Conservation (phyloP, 2,888 invertebrate genomes). For the Leptinotarsa rubiginosa region DNA sequence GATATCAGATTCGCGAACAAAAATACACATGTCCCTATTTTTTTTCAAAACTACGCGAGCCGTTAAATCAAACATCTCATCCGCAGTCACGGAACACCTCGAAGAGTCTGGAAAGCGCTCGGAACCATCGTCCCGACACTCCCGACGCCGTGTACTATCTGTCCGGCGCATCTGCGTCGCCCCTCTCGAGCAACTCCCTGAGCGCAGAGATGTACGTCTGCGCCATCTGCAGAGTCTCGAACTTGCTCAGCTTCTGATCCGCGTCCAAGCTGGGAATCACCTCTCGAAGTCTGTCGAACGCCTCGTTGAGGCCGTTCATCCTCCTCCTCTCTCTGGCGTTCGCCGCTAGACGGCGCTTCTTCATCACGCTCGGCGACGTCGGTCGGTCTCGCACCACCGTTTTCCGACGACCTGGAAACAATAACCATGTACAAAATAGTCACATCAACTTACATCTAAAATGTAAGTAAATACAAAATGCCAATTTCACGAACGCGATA, state of each 20-base stretch:
- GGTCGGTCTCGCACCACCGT: slow-evolving; percentile 56
- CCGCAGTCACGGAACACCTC: too few species aligned
- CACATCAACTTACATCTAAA: too few species aligned
- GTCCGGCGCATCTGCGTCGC: slow-evolving; percentile 40
- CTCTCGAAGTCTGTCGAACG: slow-evolving; percentile 76
- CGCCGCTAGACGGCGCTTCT: slow-evolving; percentile 75
- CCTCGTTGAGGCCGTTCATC: slow-evolving; percentile 80
- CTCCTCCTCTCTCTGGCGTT: slow-evolving; percentile 79
- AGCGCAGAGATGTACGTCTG: slow-evolving; percentile 79
- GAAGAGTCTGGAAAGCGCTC: too few species aligned
- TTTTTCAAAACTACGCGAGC: too few species aligned
- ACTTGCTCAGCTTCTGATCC: slow-evolving; percentile 79
- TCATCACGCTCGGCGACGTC: slow-evolving; percentile 68
- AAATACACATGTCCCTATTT: too few species aligned
- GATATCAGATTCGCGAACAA: too few species aligned
- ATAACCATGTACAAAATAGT: background rate
- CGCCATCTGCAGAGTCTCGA: slow-evolving; percentile 84
- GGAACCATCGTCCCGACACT: too few species aligned
- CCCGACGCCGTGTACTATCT: slow-evolving; percentile 41
- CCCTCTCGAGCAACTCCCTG: slow-evolving; percentile 70
- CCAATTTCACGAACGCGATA: too few species aligned
- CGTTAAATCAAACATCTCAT: too few species aligned
- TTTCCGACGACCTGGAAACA: slow-evolving; percentile 47
- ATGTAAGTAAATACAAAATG: too few species aligned
- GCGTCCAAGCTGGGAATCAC: slow-evolving; percentile 78